These are phyloP conservation scores for Musca vetustissima DNA, from an alignment of 1,140 invertebrate species.

Conservation along the genomic window DNA sequence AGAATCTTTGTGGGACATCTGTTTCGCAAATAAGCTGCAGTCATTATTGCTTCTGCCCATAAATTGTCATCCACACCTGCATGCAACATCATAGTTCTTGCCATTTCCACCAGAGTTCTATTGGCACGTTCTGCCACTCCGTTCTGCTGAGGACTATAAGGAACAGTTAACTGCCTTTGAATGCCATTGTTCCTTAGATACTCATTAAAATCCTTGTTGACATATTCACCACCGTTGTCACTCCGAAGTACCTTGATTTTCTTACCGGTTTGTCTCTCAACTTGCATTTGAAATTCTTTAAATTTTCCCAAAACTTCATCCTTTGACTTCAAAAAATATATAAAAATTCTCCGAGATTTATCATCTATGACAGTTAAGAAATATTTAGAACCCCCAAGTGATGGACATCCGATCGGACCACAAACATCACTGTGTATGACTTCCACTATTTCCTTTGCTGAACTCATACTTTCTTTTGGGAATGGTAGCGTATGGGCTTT, in stretches of 20 bases:
- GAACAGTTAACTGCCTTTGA: background rate
- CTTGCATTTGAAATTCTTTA: background rate
- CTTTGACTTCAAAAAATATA: background rate
- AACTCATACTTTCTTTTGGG: background rate
- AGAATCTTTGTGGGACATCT: conserved; percentile 14
- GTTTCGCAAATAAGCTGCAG: conserved; percentile 32
- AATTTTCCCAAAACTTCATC: background rate
- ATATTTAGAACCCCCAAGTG: background rate
- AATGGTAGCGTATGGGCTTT: background rate
- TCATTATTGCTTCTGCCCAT: conserved; percentile 13
- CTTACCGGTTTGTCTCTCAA: too few species aligned
- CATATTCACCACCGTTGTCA: background rate
- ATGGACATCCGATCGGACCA: background rate
- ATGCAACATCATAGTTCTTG: background rate
- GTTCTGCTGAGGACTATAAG: background rate
- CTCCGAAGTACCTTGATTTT: background rate
- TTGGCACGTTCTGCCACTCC: background rate
- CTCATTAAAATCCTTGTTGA: background rate
- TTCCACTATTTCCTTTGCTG: background rate
- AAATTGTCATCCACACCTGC: background rate
- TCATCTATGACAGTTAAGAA: background rate
- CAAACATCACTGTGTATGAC: background rate
- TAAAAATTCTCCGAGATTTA: background rate
- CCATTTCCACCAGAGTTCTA: background rate
- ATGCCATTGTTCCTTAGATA: background rate